These are phyloP conservation scores for Piliocolobus tephrosceles DNA, from an alignment of 2,113 vertebrate genomes.

Conservation along the genomic window DNA sequence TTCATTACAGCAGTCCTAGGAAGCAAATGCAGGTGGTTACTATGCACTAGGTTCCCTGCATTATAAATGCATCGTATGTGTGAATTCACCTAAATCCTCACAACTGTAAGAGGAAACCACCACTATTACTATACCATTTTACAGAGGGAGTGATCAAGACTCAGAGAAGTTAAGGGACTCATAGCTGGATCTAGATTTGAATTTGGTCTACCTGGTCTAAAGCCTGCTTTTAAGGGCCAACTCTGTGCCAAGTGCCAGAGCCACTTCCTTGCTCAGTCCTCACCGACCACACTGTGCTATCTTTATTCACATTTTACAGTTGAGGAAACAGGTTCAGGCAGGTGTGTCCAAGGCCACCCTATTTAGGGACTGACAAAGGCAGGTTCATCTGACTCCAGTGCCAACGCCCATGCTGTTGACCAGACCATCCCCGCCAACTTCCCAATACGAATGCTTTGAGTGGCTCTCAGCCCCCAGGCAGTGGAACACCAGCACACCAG, in stretches of 20 bases:
- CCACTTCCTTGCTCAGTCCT: neutral
- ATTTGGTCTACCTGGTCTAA: neutral
- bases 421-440: neutral
- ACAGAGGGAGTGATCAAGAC: neutral
- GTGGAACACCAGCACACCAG: neutral
- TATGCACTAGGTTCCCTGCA: too few species aligned
- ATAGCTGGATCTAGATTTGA: neutral
- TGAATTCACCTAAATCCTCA: neutral
- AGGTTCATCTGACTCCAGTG: neutral
- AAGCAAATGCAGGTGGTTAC: neutral
- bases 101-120: neutral
- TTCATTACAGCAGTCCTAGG: neutral
- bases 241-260: neutral
- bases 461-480: neutral
- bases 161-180: neutral
- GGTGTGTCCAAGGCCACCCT: neutral
- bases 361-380: neutral
- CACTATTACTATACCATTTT: neutral
- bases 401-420: neutral
- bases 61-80: accelerated
- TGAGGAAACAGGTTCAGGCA: neutral
- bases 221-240: neutral
- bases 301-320: too few species aligned
- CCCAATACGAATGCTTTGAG: neutral
- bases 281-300: too few species aligned